These are phyloP conservation scores for Hapalemur alaotrensis DNA, from an alignment of 2,797 vertebrate species.

Conservation along the genomic window DNA sequence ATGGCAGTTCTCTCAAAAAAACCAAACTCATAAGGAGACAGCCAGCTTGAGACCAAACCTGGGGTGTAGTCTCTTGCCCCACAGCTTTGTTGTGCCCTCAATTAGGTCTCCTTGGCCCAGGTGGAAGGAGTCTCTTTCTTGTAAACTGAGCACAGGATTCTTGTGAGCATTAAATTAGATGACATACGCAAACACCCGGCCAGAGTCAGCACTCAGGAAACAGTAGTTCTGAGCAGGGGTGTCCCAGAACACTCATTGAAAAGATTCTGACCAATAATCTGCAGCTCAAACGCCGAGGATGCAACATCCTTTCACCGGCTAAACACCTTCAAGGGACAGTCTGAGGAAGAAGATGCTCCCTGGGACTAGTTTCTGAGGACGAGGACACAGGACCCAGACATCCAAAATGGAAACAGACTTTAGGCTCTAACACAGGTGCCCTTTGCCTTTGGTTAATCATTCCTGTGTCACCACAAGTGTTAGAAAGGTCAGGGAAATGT, in stretches of 20 bases:
- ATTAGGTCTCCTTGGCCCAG: not conserved
- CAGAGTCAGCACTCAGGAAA: not conserved
- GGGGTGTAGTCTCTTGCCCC: not conserved
- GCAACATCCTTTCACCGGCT: no score
- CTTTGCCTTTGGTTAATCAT: not conserved
- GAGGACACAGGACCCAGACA: not conserved
- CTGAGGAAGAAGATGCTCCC: not conserved
- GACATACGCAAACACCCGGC: not conserved
- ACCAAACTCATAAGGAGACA: not conserved
- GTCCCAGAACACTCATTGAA: not conserved
- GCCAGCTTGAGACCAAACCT: not conserved
- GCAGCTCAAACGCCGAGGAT: not conserved
- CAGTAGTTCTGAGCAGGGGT: not conserved
- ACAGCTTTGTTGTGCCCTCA: no score
- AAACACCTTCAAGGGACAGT: not conserved
- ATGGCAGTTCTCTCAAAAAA: not conserved
- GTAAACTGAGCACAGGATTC: not conserved
- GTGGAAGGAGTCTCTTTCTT: not conserved
- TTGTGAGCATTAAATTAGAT: not conserved
- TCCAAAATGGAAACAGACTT: not conserved
- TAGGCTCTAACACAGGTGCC: not conserved
- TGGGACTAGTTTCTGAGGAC: not conserved
- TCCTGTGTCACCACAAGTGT: not conserved
- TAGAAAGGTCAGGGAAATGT: not conserved
- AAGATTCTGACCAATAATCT: not conserved